A percentile compares a stretch with the other conserved stretches of the same genome.
These are phyloP conservation scores for Iselma pallidipennis DNA, from an alignment of 2,888 invertebrate genomes.

Conservation along the genomic window DNA sequence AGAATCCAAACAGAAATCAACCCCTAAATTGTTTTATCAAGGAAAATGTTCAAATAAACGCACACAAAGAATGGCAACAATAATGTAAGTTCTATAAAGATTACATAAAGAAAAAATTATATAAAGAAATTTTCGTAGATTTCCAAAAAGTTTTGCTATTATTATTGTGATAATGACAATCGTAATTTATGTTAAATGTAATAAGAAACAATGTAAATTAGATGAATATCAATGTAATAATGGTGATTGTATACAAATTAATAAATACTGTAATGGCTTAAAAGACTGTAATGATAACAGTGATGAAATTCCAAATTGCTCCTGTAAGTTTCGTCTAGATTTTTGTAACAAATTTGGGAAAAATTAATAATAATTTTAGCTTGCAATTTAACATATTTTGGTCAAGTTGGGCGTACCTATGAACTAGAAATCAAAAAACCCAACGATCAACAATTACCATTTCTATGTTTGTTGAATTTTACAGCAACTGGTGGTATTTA, in stretches of 20 bases:
- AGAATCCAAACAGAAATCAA: neutral
- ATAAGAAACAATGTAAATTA: neutral
- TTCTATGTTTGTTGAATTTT: conserved; percentile 81
- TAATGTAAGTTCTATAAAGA: neutral
- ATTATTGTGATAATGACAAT: neutral
- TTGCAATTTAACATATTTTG: conserved; percentile 83
- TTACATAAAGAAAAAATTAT: neutral
- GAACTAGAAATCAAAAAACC: conserved; percentile 77
- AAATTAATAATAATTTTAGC: conserved; percentile 60
- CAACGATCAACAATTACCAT: conserved; percentile 74
- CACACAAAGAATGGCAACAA: neutral
- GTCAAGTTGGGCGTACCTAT: conserved; percentile 79
- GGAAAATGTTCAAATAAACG: neutral
- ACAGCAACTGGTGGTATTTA: conserved; percentile 76
- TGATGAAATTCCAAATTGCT: conserved; percentile 75
- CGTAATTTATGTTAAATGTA: neutral
- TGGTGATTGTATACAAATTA: conserved; percentile 68
- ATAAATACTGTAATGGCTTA: conserved; percentile 76
- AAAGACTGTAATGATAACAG: conserved; percentile 79
- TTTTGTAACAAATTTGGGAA: neutral
- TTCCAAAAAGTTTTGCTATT: neutral
- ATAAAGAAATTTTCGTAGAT: neutral
- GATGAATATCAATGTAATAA: conserved; percentile 57
- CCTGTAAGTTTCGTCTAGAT: conserved; percentile 70
- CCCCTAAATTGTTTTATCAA: no score